Evolutionary conservation across 2,113 vertebrate species (phyloP).

Genomic region (Malurus cyaneus): DNA sequence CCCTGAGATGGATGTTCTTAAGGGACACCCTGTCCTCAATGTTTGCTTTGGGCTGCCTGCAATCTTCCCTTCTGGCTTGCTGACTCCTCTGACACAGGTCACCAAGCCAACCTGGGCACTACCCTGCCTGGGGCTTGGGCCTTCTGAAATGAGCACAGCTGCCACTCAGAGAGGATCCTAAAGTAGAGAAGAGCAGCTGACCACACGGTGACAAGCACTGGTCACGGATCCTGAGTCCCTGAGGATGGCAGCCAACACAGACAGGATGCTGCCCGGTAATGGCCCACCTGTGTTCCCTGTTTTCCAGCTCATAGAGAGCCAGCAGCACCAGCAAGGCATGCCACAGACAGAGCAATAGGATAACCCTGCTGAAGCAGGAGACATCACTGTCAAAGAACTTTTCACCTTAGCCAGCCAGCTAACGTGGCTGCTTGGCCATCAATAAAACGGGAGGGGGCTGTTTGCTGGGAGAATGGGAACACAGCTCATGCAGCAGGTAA

Average conservation of each 20-base stretch:
- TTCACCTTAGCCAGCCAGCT: neutral
- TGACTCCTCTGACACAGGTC: neutral
- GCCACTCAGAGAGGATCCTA: neutral
- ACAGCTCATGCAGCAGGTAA: neutral
- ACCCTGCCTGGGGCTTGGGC: neutral
- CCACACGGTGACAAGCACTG: accelerated
- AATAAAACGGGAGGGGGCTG: neutral
- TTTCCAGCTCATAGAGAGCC: neutral
- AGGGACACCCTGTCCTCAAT: neutral
- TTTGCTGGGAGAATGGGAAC: neutral
- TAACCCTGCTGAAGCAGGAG: neutral
- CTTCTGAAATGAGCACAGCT: neutral
- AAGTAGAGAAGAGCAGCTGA: neutral
- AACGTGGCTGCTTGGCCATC: neutral
- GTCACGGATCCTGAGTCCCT: neutral
- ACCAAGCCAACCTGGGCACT: neutral
- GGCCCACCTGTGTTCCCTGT: neutral
- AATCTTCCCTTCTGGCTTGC: accelerated
- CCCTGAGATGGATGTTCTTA: neutral
- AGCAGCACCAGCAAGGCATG: neutral
- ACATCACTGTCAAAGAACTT: neutral
- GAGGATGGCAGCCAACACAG: neutral
- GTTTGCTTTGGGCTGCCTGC: neutral
- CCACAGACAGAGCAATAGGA: neutral
- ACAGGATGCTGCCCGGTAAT: neutral